Conservation (phyloP, 2,888 invertebrate genomes). For the Dexiosoma caninum region DNA sequence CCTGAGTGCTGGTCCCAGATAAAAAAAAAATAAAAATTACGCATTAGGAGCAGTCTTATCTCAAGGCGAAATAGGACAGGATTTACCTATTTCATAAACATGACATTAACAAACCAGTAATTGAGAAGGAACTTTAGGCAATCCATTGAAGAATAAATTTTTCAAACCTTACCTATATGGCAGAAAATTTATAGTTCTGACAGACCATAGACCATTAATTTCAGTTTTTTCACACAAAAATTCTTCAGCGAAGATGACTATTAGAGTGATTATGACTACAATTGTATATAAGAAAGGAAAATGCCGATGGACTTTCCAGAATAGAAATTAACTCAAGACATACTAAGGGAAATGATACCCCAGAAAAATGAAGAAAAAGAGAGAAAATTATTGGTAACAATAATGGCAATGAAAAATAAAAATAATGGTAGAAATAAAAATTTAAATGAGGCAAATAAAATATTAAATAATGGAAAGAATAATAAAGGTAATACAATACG, state of each 20-base stretch:
- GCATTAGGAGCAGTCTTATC: too few relatives aligned
- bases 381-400: neutral
- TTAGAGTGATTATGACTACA: too few relatives aligned
- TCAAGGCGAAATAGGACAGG: neutral
- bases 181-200: neutral
- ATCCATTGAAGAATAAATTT: neutral
- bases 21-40: too few relatives aligned
- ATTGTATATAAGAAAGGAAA: too few relatives aligned
- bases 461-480: too few relatives aligned
- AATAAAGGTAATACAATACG: neutral
- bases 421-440: neutral
- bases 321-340: neutral
- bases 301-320: neutral
- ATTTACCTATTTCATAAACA: neutral
- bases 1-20: too few relatives aligned
- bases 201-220: neutral
- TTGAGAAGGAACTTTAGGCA: neutral
- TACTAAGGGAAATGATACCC: neutral
- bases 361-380: neutral
- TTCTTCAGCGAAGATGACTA: neutral
- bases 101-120: neutral
- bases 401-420: neutral
- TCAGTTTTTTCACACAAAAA: neutral
- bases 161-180: too few relatives aligned
- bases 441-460: constrained; percentile 4